Conservation (phyloP, 2,888 invertebrate species). For the Morpho deidamia region DNA sequence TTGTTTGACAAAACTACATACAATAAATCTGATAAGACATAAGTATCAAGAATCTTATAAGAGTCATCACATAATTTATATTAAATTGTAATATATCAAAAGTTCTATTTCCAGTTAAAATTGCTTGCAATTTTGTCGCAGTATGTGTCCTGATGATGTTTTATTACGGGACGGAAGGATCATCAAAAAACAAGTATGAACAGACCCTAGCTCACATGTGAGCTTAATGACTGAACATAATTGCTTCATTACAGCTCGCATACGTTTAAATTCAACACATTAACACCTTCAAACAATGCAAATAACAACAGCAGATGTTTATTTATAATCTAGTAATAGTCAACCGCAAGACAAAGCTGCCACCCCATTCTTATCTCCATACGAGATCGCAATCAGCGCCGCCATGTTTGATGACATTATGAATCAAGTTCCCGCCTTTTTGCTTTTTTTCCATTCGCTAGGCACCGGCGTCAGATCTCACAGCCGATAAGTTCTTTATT, state of each 20-base stretch:
- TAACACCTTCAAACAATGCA: conserved; percentile 23
- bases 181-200: not conserved
- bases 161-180: too few relatives aligned
- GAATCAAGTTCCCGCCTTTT: conserved; percentile 74
- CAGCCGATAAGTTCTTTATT: conserved; percentile 73
- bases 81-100: too few relatives aligned
- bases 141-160: too few relatives aligned
- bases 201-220: not conserved
- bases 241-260: conserved; percentile 15
- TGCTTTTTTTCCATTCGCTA: conserved; percentile 57
- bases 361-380: conserved; percentile 65
- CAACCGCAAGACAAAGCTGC: conserved; percentile 43
- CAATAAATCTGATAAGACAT: too few relatives aligned
- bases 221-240: conserved; percentile 10
- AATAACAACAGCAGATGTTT: conserved; percentile 34
- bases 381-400: conserved; percentile 70
- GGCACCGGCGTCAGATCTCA: conserved; percentile 70
- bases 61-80: too few relatives aligned
- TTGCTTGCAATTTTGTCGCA: too few relatives aligned
- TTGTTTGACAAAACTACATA: too few relatives aligned
- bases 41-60: too few relatives aligned
- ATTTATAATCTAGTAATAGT: conserved; percentile 29
- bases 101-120: too few relatives aligned
- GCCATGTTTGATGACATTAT: conserved; percentile 71
- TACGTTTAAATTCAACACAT: conserved; percentile 19